Evolutionary conservation across 2,113 vertebrate species (phyloP).

Genomic region (Nibea albiflora): DNA sequence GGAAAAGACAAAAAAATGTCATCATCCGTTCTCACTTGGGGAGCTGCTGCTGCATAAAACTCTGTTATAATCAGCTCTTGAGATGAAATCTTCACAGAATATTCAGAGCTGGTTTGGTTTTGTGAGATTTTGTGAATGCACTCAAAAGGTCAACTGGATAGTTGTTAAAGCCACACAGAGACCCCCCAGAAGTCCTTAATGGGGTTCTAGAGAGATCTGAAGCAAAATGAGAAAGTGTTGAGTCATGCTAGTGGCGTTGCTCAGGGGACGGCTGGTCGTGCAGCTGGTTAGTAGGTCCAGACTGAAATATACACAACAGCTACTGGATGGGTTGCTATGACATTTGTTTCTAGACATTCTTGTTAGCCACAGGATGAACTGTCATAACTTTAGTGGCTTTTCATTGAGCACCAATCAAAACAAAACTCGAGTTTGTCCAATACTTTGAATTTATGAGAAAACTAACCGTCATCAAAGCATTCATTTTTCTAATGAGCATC

Average conservation of each 20-base stretch:
- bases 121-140: not conserved
- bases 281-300: not conserved
- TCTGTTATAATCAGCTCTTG: not conserved
- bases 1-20: not conserved
- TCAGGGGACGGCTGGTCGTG: not conserved
- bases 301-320: not conserved
- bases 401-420: not conserved
- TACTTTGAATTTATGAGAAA: no score
- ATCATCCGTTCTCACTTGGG: not conserved
- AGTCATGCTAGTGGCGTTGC: not conserved
- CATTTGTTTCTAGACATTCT: not conserved
- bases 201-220: not conserved
- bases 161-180: not conserved
- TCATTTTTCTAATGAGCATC: slow-evolving; percentile 33
- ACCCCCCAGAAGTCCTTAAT: not conserved
- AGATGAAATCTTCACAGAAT: not conserved
- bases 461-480: not conserved
- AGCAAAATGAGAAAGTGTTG: not conserved
- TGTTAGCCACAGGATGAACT: not conserved
- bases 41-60: slow-evolving; percentile 18
- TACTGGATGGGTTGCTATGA: not conserved
- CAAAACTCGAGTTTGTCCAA: not conserved
- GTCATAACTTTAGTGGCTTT: not conserved
- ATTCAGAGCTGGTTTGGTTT: not conserved
- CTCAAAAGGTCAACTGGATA: slow-evolving; percentile 6